A percentile compares a stretch with the other conserved stretches of the same genome.
These are phyloP conservation scores for Lineus longissimus DNA, from an alignment of 1,140 invertebrate genomes.

Conservation along the genomic window DNA sequence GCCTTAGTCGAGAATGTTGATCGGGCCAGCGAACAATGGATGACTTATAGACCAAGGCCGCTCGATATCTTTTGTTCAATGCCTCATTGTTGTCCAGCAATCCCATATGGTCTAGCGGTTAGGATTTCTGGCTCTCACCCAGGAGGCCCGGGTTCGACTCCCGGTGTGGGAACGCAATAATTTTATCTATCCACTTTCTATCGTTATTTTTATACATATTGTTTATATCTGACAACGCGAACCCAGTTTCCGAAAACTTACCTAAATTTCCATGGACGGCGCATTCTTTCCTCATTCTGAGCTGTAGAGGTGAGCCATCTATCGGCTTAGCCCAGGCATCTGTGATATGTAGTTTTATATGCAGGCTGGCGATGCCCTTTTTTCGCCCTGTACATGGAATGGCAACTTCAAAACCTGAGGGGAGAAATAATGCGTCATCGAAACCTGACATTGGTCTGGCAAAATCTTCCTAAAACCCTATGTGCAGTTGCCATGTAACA, in stretches of 20 bases:
- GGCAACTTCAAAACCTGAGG: constrained; percentile 83
- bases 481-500: neutral
- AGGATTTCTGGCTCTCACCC: too few relatives aligned
- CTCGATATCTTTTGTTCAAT: too few relatives aligned
- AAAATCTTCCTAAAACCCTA: neutral
- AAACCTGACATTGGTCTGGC: neutral
- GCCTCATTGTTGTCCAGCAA: too few relatives aligned
- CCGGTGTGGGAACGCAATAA: too few relatives aligned
- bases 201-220: too few relatives aligned
- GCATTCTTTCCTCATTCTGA: constrained; percentile 91
- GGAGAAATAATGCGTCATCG: constrained; percentile 9
- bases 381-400: constrained; percentile 84
- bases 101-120: too few relatives aligned
- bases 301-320: constrained; percentile 81
- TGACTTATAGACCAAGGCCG: too few relatives aligned
- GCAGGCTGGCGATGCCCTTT: constrained; percentile 82
- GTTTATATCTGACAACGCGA: too few relatives aligned
- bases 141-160: too few relatives aligned
- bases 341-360: constrained; percentile 80
- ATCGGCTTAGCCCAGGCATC: constrained; percentile 67
- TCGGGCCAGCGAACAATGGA: too few relatives aligned
- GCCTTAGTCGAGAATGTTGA: too few relatives aligned
- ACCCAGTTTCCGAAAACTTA: neutral
- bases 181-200: too few relatives aligned
- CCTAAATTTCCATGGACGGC: constrained; percentile 6